Evolutionary conservation across 2,797 vertebrate genomes (phyloP).

Genomic region (Pangasius mekongensis): DNA sequence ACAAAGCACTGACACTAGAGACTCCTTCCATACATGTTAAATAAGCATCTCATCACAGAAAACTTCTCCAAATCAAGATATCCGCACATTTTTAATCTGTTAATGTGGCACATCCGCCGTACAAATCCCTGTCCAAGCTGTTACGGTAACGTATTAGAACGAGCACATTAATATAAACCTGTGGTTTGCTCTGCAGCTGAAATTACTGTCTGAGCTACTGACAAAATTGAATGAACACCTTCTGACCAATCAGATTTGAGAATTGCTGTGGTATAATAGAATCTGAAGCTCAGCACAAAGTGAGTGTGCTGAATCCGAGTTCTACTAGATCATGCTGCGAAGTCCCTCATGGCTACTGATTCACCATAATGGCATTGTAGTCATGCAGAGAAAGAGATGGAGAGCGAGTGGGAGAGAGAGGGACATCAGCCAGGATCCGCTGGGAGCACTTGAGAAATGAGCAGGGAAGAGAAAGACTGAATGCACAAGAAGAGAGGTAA

Average conservation of each 20-base stretch:
- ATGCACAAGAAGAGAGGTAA: conserved; percentile 65
- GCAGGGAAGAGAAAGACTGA: conserved; percentile 48
- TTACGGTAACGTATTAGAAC: background rate
- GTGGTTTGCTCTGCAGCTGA: background rate
- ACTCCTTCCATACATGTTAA: background rate
- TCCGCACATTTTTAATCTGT: background rate
- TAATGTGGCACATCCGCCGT: background rate
- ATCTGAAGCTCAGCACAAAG: conserved; percentile 1
- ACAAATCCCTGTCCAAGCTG: background rate
- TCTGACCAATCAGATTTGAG: background rate
- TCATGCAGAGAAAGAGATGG: conserved; percentile 41
- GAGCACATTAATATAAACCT: background rate
- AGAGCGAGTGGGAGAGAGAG: conserved; percentile 37
- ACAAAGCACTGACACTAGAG: background rate
- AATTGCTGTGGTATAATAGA: background rate
- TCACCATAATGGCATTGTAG: conserved; percentile 47
- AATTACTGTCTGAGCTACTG: background rate
- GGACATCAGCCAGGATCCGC: conserved; percentile 45
- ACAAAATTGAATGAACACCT: background rate
- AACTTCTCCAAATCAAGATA: background rate
- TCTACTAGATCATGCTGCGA: conserved; percentile 58
- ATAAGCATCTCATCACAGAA: background rate
- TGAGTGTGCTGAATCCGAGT: background rate
- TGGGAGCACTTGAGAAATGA: conserved; percentile 57
- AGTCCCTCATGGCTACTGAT: conserved; percentile 56